Conservation (phyloP, 1,140 invertebrate species). For the Anadara kagoshimensis region DNA sequence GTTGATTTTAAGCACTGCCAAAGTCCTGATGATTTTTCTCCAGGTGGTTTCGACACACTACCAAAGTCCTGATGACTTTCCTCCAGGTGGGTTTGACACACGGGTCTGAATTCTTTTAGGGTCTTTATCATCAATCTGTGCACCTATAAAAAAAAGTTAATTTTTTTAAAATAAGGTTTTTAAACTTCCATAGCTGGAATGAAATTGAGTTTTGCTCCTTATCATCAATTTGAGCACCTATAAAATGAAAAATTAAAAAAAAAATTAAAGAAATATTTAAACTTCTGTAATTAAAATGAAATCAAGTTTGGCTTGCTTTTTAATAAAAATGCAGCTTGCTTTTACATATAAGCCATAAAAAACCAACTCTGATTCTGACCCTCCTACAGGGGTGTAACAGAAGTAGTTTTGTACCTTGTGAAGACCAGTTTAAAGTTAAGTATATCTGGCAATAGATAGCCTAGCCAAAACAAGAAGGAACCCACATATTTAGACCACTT, state of each 20-base stretch:
- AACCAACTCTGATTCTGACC: no score
- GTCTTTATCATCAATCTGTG: slow-evolving; percentile 74
- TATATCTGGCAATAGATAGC: no score
- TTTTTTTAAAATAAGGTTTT: neutral
- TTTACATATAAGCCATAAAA: neutral
- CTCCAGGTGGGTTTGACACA: slow-evolving; percentile 75
- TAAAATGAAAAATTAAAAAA: slow-evolving; percentile 21
- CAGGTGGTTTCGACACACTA: no score
- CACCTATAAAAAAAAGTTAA: slow-evolving; percentile 61
- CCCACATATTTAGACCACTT: no score
- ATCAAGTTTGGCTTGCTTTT: neutral
- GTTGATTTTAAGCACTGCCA: slow-evolving; percentile 62
- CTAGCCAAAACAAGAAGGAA: neutral
- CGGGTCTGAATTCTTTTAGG: slow-evolving; percentile 70
- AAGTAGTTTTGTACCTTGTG: no score
- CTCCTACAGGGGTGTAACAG: no score
- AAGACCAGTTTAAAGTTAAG: no score
- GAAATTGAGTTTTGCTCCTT: slow-evolving; percentile 27
- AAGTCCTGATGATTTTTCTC: slow-evolving; percentile 72
- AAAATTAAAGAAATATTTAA: neutral
- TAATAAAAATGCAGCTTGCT: no score
- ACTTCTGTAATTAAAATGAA: neutral
- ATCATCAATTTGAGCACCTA: slow-evolving; percentile 76
- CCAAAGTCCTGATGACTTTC: slow-evolving; percentile 74
- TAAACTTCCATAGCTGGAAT: neutral